Percentiles rank a stretch among this genome's conserved stretches.
phyloP scores from a whole-genome alignment of 2,888 invertebrate genomes.

The Drosophila pegasa region DNA sequence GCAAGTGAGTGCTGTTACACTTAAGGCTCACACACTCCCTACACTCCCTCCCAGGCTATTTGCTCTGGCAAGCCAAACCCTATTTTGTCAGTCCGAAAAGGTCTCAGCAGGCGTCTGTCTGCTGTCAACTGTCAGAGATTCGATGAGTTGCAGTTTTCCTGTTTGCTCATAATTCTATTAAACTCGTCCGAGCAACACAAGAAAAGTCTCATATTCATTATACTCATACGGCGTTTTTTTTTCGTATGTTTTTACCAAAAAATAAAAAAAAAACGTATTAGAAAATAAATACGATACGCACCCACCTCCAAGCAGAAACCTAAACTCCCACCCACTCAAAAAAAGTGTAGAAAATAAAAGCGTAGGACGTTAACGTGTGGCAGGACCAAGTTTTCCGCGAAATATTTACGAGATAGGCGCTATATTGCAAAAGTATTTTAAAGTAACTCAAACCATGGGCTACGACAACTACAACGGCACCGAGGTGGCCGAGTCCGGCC shows the following conservation, averaged over 20 bases:
- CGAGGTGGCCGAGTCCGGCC: conserved; percentile 26
- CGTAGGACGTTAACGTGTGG: neutral
- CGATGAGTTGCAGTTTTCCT: neutral
- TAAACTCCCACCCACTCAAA: neutral
- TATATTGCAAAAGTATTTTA: conserved; percentile 28
- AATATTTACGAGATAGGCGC: conserved; percentile 31
- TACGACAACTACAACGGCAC: conserved; percentile 52
- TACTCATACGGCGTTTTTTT: conserved; percentile 33
- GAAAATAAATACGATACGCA: conserved; percentile 1
- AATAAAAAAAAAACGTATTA: conserved; percentile 11
- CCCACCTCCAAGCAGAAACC: neutral
- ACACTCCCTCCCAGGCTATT: too few species aligned
- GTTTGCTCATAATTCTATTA: conserved; percentile 36
- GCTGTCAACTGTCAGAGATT: conserved; percentile 7
- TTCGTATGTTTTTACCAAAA: conserved; percentile 26
- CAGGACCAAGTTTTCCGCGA: neutral
- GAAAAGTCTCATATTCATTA: conserved; percentile 36
- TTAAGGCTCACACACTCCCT: neutral
- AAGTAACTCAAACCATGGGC: conserved; percentile 54
- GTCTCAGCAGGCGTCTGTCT: conserved; percentile 23
- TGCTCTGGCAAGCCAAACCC: conserved; percentile 9
- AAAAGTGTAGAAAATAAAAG: neutral
- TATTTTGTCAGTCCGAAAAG: too few species aligned
- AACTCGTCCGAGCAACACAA: conserved; percentile 41
- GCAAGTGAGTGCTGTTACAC: neutral